These are phyloP conservation scores for Thecocarcelia acutangulata DNA, from an alignment of 2,888 invertebrate species.

Conservation along the genomic window DNA sequence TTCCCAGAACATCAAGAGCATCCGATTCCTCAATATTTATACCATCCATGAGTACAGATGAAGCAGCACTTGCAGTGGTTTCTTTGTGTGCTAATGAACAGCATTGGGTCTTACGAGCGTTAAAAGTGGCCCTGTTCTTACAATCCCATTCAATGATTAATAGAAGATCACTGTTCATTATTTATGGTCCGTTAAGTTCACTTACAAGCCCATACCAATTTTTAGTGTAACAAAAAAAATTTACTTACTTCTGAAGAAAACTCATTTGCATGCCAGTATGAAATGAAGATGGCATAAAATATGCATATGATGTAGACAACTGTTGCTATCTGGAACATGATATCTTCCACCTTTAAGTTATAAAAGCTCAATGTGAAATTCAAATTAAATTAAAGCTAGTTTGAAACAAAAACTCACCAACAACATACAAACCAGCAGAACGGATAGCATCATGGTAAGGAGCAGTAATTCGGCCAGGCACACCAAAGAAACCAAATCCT, in stretches of 20 bases:
- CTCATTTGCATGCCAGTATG: slow-evolving; percentile 73
- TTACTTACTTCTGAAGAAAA: slow-evolving; percentile 70
- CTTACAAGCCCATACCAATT: too few species aligned
- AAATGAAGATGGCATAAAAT: slow-evolving; percentile 68
- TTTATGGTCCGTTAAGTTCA: too few species aligned
- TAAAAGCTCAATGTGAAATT: background rate
- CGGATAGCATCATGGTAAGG: slow-evolving; percentile 72
- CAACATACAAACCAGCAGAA: slow-evolving; percentile 69
- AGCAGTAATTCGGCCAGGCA: slow-evolving; percentile 70
- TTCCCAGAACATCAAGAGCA: too few species aligned
- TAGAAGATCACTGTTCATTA: too few species aligned
- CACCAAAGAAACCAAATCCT: slow-evolving; percentile 68
- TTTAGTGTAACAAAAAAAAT: background rate
- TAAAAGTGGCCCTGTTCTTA: too few species aligned
- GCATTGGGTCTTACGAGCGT: too few species aligned
- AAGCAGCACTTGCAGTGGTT: too few species aligned
- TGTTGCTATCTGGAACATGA: slow-evolving; percentile 56
- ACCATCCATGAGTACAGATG: too few species aligned
- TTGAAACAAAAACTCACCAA: slow-evolving; percentile 60
- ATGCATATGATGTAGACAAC: slow-evolving; percentile 67
- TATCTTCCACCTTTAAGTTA: slow-evolving; percentile 61
- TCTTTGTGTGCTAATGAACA: too few species aligned
- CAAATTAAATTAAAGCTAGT: background rate
- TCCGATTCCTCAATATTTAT: too few species aligned
- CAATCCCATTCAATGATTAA: too few species aligned